Base-by-base conservation (phyloP, 2,797 vertebrate species). In the Phalanger gymnotis region DNA sequence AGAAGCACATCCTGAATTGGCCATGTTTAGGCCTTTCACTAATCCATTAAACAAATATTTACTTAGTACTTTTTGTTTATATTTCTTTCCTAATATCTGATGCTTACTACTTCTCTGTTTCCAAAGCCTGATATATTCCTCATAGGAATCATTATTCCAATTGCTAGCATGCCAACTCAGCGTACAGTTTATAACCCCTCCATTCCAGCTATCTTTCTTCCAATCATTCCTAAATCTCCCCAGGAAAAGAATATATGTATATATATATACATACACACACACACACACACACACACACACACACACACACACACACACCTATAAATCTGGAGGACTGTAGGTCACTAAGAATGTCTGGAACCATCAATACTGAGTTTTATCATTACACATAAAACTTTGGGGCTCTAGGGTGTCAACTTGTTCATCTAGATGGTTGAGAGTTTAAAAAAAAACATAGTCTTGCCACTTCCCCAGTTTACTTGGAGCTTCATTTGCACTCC, bases 401-500 rank as follows among this genome's bases (percentile, higher is more conserved):
- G 31, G 16, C 14, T 52, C 93, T 54, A 56, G 96, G 81, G 90
- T 94, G 92, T 81, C 92, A 94, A 66, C 95, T 19, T 94, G 58
- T 61, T 95, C 96, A 90, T 40, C 0, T 14, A 40, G 28, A 92
- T n/a, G 53, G 5, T 31, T 94, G 89, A 89, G 40, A 96, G 11
- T 19, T 94, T 13, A 94, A 96, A 87, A 11, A 93, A 98, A 98
- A 94, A 34, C 97, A 51, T 51, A 87, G 27, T 87, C 73, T 11
- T 6, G 28, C 52, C 73, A 40, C 87, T 54, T 87, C 40, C 56
- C 47, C 51, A 10, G 9, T 51, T 3, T 53, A 92, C 34, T 81
- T 40, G 90, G 6, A 95, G 97, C 96, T 92, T 92, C 96, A 96
- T 87, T 97, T 97, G 94, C 51, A 31, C 92, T 94, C 87, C 58